Evolutionary conservation across 2,888 invertebrate genomes (phyloP).

Genomic region (Eustalomyia histrio): DNA sequence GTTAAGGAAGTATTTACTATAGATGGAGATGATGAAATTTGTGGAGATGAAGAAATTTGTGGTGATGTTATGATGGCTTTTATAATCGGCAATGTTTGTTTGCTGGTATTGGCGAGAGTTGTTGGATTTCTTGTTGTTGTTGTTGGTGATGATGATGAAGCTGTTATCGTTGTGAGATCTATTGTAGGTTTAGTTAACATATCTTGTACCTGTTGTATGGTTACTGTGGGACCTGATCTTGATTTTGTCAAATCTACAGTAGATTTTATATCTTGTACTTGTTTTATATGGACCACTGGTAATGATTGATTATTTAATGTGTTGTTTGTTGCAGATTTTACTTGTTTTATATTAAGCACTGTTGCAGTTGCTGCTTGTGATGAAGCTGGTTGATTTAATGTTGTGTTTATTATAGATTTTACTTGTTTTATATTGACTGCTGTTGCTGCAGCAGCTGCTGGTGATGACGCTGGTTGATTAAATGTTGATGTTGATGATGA

Average conservation of each 20-base stretch:
- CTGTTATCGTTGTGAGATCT: slow-evolving; percentile 10
- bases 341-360: too few relatives aligned
- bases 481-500: background rate
- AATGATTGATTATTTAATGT: too few relatives aligned
- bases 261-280: background rate
- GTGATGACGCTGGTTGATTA: too few relatives aligned
- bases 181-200: slow-evolving; percentile 17
- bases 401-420: too few relatives aligned
- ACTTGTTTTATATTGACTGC: too few relatives aligned
- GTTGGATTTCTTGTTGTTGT: background rate
- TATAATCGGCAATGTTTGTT: slow-evolving; percentile 21
- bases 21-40: background rate
- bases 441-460: too few relatives aligned
- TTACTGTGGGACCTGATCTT: background rate
- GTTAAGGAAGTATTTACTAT: background rate
- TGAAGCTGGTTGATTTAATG: too few relatives aligned
- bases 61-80: slow-evolving; percentile 42
- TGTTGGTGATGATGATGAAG: background rate
- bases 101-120: background rate
- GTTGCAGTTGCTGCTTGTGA: too few relatives aligned
- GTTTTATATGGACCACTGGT: too few relatives aligned
- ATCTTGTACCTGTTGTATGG: slow-evolving; percentile 43
- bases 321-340: too few relatives aligned
- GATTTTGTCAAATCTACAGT: background rate
- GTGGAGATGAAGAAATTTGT: background rate